Conservation (phyloP, 2,113 vertebrate genomes). For the Plecotus auritus region DNA sequence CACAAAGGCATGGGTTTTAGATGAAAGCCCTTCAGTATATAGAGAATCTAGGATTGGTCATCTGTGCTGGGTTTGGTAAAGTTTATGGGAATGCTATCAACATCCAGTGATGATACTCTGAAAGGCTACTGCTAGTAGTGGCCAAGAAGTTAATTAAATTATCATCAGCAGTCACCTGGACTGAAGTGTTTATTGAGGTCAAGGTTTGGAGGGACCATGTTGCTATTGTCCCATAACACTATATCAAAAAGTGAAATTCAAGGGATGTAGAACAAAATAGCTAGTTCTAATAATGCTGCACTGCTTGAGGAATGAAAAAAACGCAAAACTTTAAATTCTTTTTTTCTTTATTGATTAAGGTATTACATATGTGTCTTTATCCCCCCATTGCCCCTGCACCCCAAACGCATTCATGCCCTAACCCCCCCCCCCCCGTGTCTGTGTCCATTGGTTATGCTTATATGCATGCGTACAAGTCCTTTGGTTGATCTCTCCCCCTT, state of each 20-base stretch:
- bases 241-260: neutral
- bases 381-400: too few relatives aligned
- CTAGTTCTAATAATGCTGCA: neutral
- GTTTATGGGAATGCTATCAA: neutral
- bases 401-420: too few relatives aligned
- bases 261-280: neutral
- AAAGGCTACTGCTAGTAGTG: neutral
- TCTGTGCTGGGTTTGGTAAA: neutral
- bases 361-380: too few relatives aligned
- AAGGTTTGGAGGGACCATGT: neutral
- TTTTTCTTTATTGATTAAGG: too few relatives aligned
- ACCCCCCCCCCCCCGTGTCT: too few relatives aligned
- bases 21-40: neutral
- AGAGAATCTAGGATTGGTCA: neutral
- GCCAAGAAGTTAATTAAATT: constrained; percentile 16
- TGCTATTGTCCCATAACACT: neutral
- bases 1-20: neutral
- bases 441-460: too few relatives aligned
- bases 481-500: too few relatives aligned
- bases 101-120: neutral
- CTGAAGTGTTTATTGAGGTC: neutral
- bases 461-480: too few relatives aligned
- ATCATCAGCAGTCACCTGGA: neutral
- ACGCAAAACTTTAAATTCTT: neutral
- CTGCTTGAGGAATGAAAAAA: neutral